phyloP scores from a whole-genome alignment of 2,113 vertebrate species.

The Psilopsiagon aymara region DNA sequence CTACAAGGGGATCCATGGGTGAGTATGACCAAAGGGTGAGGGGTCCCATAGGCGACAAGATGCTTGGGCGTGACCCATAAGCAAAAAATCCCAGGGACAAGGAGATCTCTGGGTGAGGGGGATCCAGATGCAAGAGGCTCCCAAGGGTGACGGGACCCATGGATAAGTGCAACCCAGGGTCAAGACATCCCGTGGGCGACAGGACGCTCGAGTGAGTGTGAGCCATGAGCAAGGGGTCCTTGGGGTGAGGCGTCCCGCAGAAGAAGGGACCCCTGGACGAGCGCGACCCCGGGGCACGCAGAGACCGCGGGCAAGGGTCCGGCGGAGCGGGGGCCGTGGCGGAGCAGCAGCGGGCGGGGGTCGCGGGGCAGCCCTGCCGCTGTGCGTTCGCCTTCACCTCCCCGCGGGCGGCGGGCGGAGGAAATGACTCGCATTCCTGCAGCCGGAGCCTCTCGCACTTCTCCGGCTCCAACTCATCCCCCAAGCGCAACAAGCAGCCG shows the following conservation, averaged over 20 bases:
- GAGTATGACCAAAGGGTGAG: too few relatives aligned
- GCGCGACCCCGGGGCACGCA: neutral
- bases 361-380: constrained; percentile 37
- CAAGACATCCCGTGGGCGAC: neutral
- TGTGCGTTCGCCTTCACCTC: constrained; percentile 50
- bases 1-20: neutral
- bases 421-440: constrained; percentile 88
- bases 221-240: neutral
- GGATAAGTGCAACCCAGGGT: neutral
- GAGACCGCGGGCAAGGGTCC: neutral
- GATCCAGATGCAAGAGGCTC: too few relatives aligned
- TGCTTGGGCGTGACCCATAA: accelerated
- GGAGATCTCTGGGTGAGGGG: neutral
- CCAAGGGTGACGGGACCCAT: too few relatives aligned
- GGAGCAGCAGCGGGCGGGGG: too few relatives aligned
- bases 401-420: constrained; percentile 77
- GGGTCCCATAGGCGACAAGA: too few relatives aligned
- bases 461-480: constrained; percentile 66
- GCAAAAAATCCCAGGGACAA: neutral
- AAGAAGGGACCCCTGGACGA: neutral
- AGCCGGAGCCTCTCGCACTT: constrained; percentile 80
- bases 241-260: neutral
- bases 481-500: constrained; percentile 33
- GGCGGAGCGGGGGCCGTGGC: neutral
- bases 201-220: neutral